Percentiles rank a stretch among this genome's conserved stretches.
These are phyloP conservation scores for Electrona antarctica DNA, from an alignment of 2,113 vertebrate species.

Conservation along the genomic window DNA sequence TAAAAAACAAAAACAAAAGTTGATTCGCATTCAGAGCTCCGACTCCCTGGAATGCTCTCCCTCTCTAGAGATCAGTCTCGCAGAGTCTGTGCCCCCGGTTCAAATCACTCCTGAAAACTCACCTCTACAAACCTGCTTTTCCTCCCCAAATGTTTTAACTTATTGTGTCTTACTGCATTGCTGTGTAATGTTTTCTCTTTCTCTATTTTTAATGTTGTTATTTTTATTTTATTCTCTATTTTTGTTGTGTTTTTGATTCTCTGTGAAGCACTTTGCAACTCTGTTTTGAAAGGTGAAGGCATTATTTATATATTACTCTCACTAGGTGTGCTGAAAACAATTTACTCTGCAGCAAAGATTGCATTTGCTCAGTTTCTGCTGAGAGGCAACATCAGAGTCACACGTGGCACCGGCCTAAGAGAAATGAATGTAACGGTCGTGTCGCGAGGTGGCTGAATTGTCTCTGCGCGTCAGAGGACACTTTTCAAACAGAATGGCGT, in stretches of 20 bases:
- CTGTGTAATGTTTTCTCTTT: too few relatives aligned
- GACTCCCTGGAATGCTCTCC: too few relatives aligned
- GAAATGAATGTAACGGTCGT: slow-evolving; percentile 14
- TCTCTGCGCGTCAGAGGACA: not conserved
- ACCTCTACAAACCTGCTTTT: too few relatives aligned
- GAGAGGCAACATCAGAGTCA: not conserved
- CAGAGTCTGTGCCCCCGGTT: too few relatives aligned
- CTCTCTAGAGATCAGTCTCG: too few relatives aligned
- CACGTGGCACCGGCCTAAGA: not conserved
- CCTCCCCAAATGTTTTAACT: too few relatives aligned
- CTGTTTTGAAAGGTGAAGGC: not conserved
- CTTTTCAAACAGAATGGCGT: slow-evolving; percentile 4
- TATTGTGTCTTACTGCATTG: too few relatives aligned
- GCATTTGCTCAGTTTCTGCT: not conserved
- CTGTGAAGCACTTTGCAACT: too few relatives aligned
- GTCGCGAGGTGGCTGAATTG: not conserved
- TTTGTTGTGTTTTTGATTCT: not conserved
- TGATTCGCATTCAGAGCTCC: too few relatives aligned
- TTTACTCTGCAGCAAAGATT: not conserved
- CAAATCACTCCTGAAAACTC: too few relatives aligned
- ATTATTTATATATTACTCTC: not conserved
- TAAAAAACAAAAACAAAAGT: too few relatives aligned
- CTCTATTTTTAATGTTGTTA: too few relatives aligned
- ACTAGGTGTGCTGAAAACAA: not conserved
- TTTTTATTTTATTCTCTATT: not conserved